These are phyloP conservation scores for Nemopilema nomurai DNA, from an alignment of 30 jellyfish, hydroid and myxozoan species.

Conservation along the genomic window DNA sequence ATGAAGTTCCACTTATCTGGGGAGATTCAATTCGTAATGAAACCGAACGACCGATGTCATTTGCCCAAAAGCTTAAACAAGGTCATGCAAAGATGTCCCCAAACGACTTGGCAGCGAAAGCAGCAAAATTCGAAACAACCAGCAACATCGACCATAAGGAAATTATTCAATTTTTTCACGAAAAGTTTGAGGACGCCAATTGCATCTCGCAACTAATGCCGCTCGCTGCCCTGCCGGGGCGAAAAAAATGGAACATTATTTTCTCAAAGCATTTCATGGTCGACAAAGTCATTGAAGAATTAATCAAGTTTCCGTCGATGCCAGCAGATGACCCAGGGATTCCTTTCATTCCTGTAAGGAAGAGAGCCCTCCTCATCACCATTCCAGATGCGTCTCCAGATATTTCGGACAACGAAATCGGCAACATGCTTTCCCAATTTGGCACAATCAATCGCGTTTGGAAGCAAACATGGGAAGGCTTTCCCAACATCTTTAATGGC, in stretches of 20 bases:
- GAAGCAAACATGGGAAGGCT: neutral
- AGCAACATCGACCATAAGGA: neutral
- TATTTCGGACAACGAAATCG: neutral
- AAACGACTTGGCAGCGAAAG: neutral
- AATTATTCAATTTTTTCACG: neutral
- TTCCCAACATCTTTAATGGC: neutral
- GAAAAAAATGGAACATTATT: neutral
- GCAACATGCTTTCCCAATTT: neutral
- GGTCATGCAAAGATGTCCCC: slow-evolving; percentile 12
- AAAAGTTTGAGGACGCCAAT: neutral
- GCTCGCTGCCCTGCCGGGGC: neutral
- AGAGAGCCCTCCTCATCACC: neutral
- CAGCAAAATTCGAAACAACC: neutral
- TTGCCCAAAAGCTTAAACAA: neutral
- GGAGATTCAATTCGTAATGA: neutral
- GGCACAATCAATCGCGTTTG: neutral
- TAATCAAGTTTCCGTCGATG: neutral
- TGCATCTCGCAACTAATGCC: neutral
- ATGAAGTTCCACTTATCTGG: neutral
- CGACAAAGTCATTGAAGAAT: neutral
- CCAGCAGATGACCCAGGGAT: neutral
- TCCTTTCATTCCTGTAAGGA: neutral
- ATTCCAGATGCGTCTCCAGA: neutral
- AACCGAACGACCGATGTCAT: neutral
- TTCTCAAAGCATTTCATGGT: neutral